Base-by-base conservation (phyloP, 2,888 invertebrate genomes). In the Drosophila crucigera region DNA sequence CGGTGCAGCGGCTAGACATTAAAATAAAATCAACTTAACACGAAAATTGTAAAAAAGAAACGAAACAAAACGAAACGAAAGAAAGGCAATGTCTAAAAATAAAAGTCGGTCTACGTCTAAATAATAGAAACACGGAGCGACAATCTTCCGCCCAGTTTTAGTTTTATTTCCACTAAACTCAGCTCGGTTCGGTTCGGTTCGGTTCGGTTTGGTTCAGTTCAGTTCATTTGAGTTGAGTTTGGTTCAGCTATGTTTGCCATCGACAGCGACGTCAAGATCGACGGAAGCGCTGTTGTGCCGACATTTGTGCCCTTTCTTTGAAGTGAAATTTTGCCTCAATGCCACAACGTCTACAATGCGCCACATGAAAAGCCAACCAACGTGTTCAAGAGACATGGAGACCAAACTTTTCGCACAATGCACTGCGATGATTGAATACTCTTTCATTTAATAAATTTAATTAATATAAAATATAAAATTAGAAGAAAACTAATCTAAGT, bases 11-110 rank as follows among this genome's bases (percentile, higher is more conserved):
- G 30, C 6, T 30, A 50, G 56, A 80, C 90, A 85, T 85, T 85
- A 85, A 83, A 90, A 85, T 90, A 83, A 81, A 88, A 85, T 88
- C 81, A 85, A 85, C 68, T 71, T 82, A 76, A 90, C 83, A 78
- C 69, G 43, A 78, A 67, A 77, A 79, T 54, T 65, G 56, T 65
- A 55, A 59, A 63, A 73, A 60, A 22, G 41, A 62, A 73, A 60
- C 25, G 41, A 62, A 63, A 43, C 54, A 19, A 64, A 68, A 69
- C 53, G 59, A 70, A 60, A 63, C 10, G 65, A 78, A 75, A 70
- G 83, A 80, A 84, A 83, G 74, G 83, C 69, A 63, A 61, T 16
- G 37, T 68, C 73, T 64, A 61, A 73, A 66, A 65, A 82, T 66
- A 76, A 58, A 80, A 60, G 78, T 74, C 50, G 47, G 35, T 70